Percentiles rank a stretch among this genome's conserved stretches.
Conservation (phyloP, 2,888 invertebrate genomes). For the Lasius fuliginosus region DNA sequence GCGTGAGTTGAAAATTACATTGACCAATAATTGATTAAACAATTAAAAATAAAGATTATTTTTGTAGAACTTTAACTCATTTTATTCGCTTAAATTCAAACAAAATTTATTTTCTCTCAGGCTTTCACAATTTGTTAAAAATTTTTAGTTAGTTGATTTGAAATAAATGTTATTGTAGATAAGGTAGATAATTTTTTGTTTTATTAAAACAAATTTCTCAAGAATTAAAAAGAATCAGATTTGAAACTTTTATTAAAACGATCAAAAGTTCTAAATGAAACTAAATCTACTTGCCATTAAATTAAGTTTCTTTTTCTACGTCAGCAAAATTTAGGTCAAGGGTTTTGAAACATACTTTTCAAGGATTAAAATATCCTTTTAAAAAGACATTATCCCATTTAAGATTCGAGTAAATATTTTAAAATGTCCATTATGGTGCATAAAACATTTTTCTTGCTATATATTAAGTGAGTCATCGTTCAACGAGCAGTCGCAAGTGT, state of each 20-base stretch:
- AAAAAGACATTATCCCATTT: not conserved
- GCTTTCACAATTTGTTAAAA: not conserved
- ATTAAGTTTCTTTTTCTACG: not conserved
- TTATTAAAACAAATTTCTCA: not conserved
- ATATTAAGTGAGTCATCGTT: slow-evolving; percentile 38
- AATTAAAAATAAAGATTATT: not conserved
- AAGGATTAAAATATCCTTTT: not conserved
- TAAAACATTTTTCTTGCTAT: slow-evolving; percentile 25
- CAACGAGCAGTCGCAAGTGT: slow-evolving; percentile 17
- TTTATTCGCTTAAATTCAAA: not conserved
- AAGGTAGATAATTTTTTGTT: too few species aligned
- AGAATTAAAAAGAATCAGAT: not conserved
- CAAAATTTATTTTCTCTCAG: not conserved
- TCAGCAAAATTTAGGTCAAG: slow-evolving; percentile 13
- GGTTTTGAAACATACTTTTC: not conserved
- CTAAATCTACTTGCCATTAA: not conserved
- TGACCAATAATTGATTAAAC: not conserved
- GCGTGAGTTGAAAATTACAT: not conserved
- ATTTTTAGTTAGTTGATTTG: not conserved
- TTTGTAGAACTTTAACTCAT: not conserved
- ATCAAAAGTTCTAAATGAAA: not conserved
- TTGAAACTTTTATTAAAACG: not conserved
- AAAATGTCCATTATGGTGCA: not conserved
- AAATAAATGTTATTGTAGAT: too few species aligned
- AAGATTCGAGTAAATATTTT: slow-evolving; percentile 1